Evolutionary conservation across 2,797 vertebrate species (phyloP), one percentile per base, ranked within the genome.

Genomic region (Apodemus agrarius): DNA sequence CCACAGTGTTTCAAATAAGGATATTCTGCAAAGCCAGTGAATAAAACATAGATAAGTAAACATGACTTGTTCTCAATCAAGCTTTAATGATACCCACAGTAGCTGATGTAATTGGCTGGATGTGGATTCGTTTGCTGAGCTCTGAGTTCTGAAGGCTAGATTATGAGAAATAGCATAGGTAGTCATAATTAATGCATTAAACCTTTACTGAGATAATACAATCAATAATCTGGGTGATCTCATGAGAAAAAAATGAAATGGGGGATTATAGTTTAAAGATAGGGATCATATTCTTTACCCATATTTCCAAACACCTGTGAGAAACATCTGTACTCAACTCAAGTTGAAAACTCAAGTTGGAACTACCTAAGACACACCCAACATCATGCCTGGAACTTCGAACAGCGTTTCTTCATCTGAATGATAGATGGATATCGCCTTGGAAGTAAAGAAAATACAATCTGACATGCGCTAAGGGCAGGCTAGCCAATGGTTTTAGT

Each of bases 141-240:
- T 52, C 6, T 61, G 0, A 29, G 43, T 2, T 43, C 34, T 46
- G n/a, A 92, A 93, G 52, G 84, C 46, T 13, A 40, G n/a, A 49
- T 72, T 90, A 31, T 37, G n/a, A 72, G n/a, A 74, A 67, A 59
- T 63, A 1, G 12, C 7, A 21, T 90, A 91, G 37, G 49, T 16
- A 61, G 54, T 78, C 59, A 83, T 11, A 76, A 90, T 75, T 72
- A 75, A 89, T 72, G 80, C 37, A 95, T 49, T 34, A 54, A 86
- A 46, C 2, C 72, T 97, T 96, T 75, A 67, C n/a, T 85, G n/a
- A 91, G 52, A 46, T 93, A 34, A 92, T 87, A 34, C 0, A 92
- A 81, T 63, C 31, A 76, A 69, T 52, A 96, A 61, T 37, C 81
- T 43, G 74, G 65, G 40, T 67, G 88, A 4, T 79, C 21, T 81